Evolutionary conservation across 2,113 vertebrate species (phyloP).

Genomic region (Sakesphorus luctuosus): DNA sequence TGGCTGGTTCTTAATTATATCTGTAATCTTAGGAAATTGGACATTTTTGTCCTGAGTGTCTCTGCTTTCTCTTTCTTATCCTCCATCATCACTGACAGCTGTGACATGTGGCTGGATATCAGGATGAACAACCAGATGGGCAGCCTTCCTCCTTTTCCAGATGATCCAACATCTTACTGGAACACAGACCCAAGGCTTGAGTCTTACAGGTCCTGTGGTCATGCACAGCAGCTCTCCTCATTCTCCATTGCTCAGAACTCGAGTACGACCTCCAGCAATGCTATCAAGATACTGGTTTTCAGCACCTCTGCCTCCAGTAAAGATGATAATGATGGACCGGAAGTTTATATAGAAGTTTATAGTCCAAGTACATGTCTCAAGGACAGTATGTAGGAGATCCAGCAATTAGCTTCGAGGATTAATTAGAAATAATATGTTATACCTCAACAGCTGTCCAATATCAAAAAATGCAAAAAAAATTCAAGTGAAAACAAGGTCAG

Average conservation of each 20-base stretch:
- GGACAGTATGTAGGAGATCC: background rate
- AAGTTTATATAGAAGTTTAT: background rate
- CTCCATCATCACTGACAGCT: background rate
- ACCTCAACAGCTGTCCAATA: background rate
- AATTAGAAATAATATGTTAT: background rate
- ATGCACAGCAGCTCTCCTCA: background rate
- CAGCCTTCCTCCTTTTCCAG: background rate
- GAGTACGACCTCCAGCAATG: background rate
- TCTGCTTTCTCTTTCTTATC: background rate
- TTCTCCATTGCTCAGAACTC: background rate
- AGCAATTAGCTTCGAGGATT: background rate
- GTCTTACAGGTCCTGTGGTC: background rate
- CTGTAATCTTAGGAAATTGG: background rate
- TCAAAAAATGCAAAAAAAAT: background rate
- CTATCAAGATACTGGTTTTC: background rate
- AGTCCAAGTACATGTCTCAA: background rate
- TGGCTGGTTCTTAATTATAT: background rate
- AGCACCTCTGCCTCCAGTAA: background rate
- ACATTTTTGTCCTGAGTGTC: background rate
- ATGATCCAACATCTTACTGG: background rate
- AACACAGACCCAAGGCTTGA: background rate
- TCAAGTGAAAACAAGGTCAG: background rate
- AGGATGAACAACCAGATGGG: background rate
- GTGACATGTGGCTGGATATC: rapidly evolving
- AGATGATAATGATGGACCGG: background rate